phyloP scores from a whole-genome alignment of 2,113 vertebrate genomes.

The Pelusios castaneus region DNA sequence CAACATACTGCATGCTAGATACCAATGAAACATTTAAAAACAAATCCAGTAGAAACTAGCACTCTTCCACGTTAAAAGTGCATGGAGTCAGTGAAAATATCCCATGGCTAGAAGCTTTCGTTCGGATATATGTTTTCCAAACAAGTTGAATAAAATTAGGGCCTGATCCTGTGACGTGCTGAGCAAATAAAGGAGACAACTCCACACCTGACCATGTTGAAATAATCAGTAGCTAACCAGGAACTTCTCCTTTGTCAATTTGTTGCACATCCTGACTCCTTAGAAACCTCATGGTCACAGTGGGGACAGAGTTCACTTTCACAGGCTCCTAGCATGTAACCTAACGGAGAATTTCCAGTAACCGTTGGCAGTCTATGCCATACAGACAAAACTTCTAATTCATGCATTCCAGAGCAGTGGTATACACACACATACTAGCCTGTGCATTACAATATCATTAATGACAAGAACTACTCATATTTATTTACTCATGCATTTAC shows the following conservation, averaged over 20 bases:
- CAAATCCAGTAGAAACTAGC: not conserved
- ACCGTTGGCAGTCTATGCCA: not conserved
- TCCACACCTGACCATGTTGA: not conserved
- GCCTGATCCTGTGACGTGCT: not conserved
- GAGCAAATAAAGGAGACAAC: not conserved
- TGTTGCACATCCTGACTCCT: not conserved
- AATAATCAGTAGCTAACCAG: not conserved
- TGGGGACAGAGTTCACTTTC: not conserved
- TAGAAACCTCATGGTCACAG: not conserved
- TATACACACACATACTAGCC: not conserved
- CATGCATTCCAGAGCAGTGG: not conserved
- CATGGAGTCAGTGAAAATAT: not conserved
- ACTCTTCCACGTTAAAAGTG: rapidly evolving
- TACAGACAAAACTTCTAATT: not conserved
- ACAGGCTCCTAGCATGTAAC: not conserved
- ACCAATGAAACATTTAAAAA: not conserved
- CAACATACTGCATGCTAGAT: not conserved
- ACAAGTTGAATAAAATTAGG: not conserved
- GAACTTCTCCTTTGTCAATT: not conserved
- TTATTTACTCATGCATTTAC: not conserved
- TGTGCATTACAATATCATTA: not conserved
- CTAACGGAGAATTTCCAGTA: not conserved
- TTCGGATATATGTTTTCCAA: not conserved
- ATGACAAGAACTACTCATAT: not conserved
- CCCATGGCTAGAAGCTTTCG: not conserved